Percentiles rank a stretch among this genome's conserved stretches.
These are phyloP conservation scores for Disparrhopalites patrizii DNA, from an alignment of 2,888 invertebrate species.

Conservation along the genomic window DNA sequence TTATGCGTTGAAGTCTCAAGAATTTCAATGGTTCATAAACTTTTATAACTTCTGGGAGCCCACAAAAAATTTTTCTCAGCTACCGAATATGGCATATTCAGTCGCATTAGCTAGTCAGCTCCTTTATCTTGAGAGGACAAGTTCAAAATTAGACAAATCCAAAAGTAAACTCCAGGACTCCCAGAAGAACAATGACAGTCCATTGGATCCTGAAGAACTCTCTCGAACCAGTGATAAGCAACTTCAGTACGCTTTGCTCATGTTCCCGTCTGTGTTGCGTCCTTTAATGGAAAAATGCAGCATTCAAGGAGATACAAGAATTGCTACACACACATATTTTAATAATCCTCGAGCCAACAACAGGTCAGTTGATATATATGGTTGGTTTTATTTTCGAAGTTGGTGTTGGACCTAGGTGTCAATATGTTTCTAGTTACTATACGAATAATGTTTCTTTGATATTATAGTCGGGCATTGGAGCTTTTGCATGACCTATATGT, in stretches of 20 bases:
- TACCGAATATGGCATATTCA: conserved; percentile 85
- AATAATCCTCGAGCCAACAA: conserved; percentile 49
- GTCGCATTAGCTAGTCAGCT: conserved; percentile 70
- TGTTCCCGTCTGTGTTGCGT: conserved; percentile 74
- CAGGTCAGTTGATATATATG: neutral
- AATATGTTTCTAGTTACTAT: neutral
- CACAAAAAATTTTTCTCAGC: conserved; percentile 66
- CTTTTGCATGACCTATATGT: conserved; percentile 71
- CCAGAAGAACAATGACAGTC: neutral
- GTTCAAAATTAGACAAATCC: conserved; percentile 30
- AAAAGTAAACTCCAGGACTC: conserved; percentile 13
- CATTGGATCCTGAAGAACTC: conserved; percentile 39
- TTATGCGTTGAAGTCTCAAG: conserved; percentile 69
- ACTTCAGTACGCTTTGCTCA: conserved; percentile 71
- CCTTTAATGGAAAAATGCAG: conserved; percentile 71
- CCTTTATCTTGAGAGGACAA: conserved; percentile 50
- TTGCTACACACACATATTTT: conserved; percentile 58
- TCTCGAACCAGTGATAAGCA: conserved; percentile 56
- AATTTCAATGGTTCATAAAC: conserved; percentile 66
- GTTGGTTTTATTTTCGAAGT: too few species aligned
- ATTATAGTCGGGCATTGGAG: conserved; percentile 60
- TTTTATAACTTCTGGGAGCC: conserved; percentile 60
- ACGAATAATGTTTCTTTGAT: too few species aligned
- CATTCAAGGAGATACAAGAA: conserved; percentile 65
- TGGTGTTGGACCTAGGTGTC: too few species aligned